Base-by-base conservation (phyloP, 2,888 invertebrate genomes). In the Dasysyrphus tricinctus region DNA sequence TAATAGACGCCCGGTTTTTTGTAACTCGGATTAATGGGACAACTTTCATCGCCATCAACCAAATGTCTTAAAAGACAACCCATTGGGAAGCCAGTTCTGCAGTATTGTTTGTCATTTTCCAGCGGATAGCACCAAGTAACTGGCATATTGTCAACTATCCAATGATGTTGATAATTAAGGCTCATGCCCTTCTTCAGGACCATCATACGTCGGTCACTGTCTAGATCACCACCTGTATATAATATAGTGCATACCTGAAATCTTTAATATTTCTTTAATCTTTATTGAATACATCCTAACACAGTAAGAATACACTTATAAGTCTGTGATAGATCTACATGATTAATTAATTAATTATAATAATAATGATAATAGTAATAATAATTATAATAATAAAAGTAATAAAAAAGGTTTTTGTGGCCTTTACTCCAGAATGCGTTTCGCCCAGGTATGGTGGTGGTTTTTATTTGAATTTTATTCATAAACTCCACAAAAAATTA, bases 131-230 rank as follows among this genome's bases (percentile, higher is more conserved):
- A 99, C 97, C 98, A 99, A 0, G 99, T 99, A 1, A 99, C 97
- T 0, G 99, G 99, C 99, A 99, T 99, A 92, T 99, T 99, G 93
- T 99, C 99, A 87, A 97, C 94, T 90, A 98, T 97, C 99, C 99
- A 99, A 92, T 99, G 99, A 93, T 99, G 99, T 90, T 99, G 98
- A 92, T 99, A 99, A 92, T 99, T 99, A 73, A 98, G 94, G 81
- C 96, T 96, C 94, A 98, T 98, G 82, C 98, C 99, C 93, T 97
- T 97, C 92, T 97, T 96, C 80, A 99, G 93, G 16, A 96, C 95
- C 90, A 96, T 96, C 89, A 99, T 93, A 89, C 96, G 96, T 86
- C 95, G 95, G 57, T 94, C 94, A 63, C 95, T 94, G 12, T 95
- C 94, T 0, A 94, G 91, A 88, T 95, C 94, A 0, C 94, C 95